Percentiles rank a stretch among this genome's conserved stretches.
phyloP scores from a whole-genome alignment of 2,888 invertebrate genomes.

The Caradrina kadenii region DNA sequence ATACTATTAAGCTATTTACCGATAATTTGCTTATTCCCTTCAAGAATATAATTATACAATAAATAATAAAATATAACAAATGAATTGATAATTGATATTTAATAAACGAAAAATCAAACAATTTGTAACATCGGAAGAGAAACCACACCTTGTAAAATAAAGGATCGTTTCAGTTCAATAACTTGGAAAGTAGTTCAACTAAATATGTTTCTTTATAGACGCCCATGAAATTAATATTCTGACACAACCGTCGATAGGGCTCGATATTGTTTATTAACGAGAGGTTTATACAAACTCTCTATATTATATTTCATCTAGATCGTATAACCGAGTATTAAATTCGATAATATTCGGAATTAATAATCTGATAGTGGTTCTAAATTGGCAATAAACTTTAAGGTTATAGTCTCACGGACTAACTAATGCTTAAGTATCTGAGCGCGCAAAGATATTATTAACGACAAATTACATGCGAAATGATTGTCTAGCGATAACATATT shows the following conservation, averaged over 20 bases:
- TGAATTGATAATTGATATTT: slow-evolving; percentile 15
- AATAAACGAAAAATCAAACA: slow-evolving; percentile 3
- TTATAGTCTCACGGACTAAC: slow-evolving; percentile 66
- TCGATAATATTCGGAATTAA: slow-evolving; percentile 73
- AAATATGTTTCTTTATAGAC: slow-evolving; percentile 58
- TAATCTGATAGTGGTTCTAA: slow-evolving; percentile 71
- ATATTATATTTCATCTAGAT: slow-evolving; percentile 78
- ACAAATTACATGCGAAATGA: slow-evolving; percentile 21
- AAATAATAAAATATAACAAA: slow-evolving; percentile 1
- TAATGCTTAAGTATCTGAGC: slow-evolving; percentile 61
- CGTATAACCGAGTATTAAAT: slow-evolving; percentile 71
- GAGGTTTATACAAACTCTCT: slow-evolving; percentile 76
- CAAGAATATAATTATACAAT: neutral
- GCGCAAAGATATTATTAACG: slow-evolving; percentile 35
- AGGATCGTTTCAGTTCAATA: slow-evolving; percentile 28
- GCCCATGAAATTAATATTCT: slow-evolving; percentile 77
- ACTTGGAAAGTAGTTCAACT: slow-evolving; percentile 45
- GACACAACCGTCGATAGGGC: slow-evolving; percentile 73
- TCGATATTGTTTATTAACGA: slow-evolving; percentile 79
- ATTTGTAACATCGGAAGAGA: slow-evolving; percentile 26
- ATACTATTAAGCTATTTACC: neutral
- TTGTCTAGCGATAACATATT: slow-evolving; percentile 7
- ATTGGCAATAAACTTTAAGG: slow-evolving; percentile 70
- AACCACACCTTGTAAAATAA: slow-evolving; percentile 31
- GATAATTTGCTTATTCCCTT: neutral